These are phyloP conservation scores for Alloplasta piceator DNA, from an alignment of 2,888 invertebrate species.

Conservation along the genomic window DNA sequence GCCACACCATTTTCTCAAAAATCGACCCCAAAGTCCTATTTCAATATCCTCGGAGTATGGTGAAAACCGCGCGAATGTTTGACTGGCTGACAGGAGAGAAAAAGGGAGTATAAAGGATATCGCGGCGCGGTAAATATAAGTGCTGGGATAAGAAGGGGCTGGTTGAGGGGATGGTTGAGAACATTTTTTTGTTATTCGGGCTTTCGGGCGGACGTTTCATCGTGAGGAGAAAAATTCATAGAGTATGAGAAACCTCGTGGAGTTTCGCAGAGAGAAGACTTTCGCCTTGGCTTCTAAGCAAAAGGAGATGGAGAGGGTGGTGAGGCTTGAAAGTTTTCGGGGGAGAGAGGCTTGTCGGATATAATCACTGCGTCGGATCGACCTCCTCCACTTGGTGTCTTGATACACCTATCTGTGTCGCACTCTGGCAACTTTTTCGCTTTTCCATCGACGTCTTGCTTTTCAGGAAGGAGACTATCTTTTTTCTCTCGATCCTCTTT, in stretches of 20 bases:
- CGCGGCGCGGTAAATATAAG: conserved; percentile 79
- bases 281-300: conserved; percentile 23
- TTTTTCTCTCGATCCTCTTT: conserved; percentile 3
- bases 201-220: conserved; percentile 60
- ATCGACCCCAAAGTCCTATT: not conserved
- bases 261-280: conserved; percentile 14
- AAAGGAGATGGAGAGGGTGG: conserved; percentile 53
- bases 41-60: conserved; percentile 63
- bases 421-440: conserved; percentile 50
- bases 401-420: conserved; percentile 41
- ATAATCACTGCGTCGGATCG: conserved; percentile 78
- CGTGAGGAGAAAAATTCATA: conserved; percentile 39
- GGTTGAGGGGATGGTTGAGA: conserved; percentile 72
- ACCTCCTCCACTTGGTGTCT: conserved; percentile 62
- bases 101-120: conserved; percentile 74
- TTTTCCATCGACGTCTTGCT: conserved; percentile 54
- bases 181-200: conserved; percentile 79
- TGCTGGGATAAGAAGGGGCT: conserved; percentile 73
- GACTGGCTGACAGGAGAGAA: conserved; percentile 63
- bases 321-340: conserved; percentile 74
- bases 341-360: conserved; percentile 76
- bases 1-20: too few species aligned
- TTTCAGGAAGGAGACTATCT: conserved; percentile 37
- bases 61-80: conserved; percentile 45
- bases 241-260: conserved; percentile 38